phyloP scores from a whole-genome alignment of 2,113 vertebrate species.

The Albula goreensis region DNA sequence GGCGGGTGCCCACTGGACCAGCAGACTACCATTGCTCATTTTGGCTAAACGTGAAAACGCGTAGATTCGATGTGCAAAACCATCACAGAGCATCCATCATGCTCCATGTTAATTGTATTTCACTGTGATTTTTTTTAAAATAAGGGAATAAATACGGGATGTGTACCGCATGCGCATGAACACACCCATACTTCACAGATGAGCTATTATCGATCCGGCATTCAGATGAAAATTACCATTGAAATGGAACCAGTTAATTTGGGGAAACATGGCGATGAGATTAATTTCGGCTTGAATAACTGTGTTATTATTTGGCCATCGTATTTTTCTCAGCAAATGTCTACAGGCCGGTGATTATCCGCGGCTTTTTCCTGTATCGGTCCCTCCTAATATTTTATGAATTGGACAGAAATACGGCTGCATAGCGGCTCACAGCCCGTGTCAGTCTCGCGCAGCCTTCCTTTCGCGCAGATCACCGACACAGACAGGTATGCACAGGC shows the following conservation, averaged over 20 bases:
- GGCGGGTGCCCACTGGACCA: conserved; percentile 5
- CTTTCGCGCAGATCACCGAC: neutral
- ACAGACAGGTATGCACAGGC: neutral
- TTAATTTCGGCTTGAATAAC: neutral
- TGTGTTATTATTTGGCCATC: neutral
- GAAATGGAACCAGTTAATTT: neutral
- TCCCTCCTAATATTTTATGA: conserved; percentile 12
- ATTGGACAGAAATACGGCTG: neutral
- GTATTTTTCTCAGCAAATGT: neutral
- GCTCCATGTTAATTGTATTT: neutral
- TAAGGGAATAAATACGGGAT: neutral
- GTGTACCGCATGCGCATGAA: neutral
- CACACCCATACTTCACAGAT: conserved; percentile 13
- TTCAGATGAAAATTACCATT: neutral
- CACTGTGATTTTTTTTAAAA: neutral
- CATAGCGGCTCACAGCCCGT: neutral
- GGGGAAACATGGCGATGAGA: neutral
- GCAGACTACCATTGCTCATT: neutral
- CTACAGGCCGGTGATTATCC: conserved; percentile 9
- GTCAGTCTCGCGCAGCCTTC: neutral
- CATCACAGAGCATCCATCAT: neutral
- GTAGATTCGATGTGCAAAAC: neutral
- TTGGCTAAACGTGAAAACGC: neutral
- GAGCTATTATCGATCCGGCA: neutral
- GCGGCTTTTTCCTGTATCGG: conserved; percentile 25